Evolutionary conservation across 2,888 invertebrate genomes (phyloP).

Genomic region (Drosophila anomalipes): DNA sequence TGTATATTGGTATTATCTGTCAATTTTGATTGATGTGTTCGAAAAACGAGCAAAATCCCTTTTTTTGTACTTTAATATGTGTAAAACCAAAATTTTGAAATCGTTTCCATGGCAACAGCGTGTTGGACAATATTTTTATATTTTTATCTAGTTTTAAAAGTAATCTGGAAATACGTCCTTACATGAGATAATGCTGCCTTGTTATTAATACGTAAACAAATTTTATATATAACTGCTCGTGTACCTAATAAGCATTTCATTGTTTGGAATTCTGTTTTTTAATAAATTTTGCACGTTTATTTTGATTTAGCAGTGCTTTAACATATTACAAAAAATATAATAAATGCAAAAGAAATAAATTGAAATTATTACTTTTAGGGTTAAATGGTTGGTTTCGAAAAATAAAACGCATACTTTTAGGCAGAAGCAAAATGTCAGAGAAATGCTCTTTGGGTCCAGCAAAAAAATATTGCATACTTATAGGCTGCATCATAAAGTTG

Average conservation of each 20-base stretch:
- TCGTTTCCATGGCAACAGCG: constrained; percentile 22
- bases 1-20: constrained; percentile 4
- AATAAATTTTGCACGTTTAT: not conserved
- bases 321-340: not conserved
- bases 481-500: not conserved
- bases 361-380: too few relatives aligned
- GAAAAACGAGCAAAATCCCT: constrained; percentile 1
- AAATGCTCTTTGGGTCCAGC: rapidly evolving
- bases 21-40: constrained; percentile 14
- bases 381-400: not conserved
- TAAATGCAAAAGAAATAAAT: too few relatives aligned
- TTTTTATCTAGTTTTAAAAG: not conserved
- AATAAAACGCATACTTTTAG: not conserved
- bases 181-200: not conserved
- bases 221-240: not conserved
- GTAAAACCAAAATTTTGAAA: constrained; percentile 38
- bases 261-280: not conserved
- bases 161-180: not conserved
- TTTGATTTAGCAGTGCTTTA: not conserved
- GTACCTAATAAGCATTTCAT: not conserved
- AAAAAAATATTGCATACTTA: not conserved
- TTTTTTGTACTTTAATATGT: not conserved
- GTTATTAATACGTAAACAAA: not conserved
- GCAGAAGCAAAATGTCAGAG: rapidly evolving
- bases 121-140: not conserved